Evolutionary conservation across 2,888 invertebrate genomes (phyloP).

Genomic region (Acrobeloides nanus): DNA sequence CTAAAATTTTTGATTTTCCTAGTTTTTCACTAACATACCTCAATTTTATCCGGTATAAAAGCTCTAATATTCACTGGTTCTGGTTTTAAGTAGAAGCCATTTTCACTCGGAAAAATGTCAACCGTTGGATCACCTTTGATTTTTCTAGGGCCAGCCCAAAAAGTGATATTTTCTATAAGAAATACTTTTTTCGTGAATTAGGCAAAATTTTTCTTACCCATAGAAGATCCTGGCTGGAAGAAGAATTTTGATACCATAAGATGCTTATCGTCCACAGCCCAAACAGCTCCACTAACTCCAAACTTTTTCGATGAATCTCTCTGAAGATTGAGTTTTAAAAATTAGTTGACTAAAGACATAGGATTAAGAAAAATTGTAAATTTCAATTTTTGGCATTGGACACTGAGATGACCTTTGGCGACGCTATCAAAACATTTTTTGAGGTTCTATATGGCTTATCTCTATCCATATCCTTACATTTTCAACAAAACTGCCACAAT

Average conservation of each 20-base stretch:
- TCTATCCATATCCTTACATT: constrained; percentile 21
- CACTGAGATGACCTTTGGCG: too few species aligned
- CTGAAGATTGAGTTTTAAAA: not conserved
- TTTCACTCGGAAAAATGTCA: constrained; percentile 46
- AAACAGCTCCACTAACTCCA: constrained; percentile 39
- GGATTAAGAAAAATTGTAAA: too few species aligned
- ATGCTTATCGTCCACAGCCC: constrained; percentile 43
- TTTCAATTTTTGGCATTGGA: too few species aligned
- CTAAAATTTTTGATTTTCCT: not conserved
- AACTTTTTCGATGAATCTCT: constrained; percentile 10
- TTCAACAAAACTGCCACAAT: constrained; percentile 45
- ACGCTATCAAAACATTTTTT: too few species aligned
- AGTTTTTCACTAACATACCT: constrained; percentile 10
- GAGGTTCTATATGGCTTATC: constrained; percentile 7
- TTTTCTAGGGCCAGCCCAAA: constrained; percentile 50
- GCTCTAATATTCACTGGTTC: constrained; percentile 36
- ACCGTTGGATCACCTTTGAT: constrained; percentile 28
- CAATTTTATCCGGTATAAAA: constrained; percentile 30
- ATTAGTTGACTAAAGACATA: constrained; percentile 1
- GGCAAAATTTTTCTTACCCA: too few species aligned
- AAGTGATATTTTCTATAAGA: constrained; percentile 53
- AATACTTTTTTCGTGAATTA: too few species aligned
- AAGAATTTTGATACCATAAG: constrained; percentile 50
- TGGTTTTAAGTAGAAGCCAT: constrained; percentile 49
- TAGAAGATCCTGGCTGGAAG: constrained; percentile 41